Base-by-base conservation (phyloP, 2,113 vertebrate genomes). In the Datnioides undecimradiatus region DNA sequence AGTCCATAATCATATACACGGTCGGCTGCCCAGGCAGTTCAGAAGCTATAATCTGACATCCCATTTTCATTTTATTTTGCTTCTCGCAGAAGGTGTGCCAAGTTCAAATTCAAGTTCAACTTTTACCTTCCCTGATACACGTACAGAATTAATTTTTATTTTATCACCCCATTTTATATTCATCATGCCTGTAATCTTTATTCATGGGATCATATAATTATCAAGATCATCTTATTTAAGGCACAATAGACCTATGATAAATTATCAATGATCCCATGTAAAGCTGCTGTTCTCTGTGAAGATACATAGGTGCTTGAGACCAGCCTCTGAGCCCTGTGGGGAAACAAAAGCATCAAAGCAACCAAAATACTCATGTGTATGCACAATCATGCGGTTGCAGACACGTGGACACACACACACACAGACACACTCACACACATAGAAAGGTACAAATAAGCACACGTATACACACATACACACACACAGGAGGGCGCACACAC, bases 311-410 rank as follows among this genome's bases (percentile, higher is more conserved):
- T 51, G 65, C 55, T 73, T 59, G 75, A 90, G 85, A 83, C 25
- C 70, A 81, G 85, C 69, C 54, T 86, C 46, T 8, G 63, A 67
- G 64, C 71, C 71, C 65, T 57, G 76, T 76, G 63, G 65, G 80
- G 54, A 82, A 72, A 92, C 69, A 89, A 88, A 90, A 64, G 77
- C 83, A 87, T 86, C 77, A 90, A 88, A 88, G 83, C 76, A 80
- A 80, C 76, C 75, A 87, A 91, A 89, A 86, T 40, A 71, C 79
- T 72, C 85, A 77, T 80, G 88, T 84, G 77, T 82, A 90, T 89
- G 86, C 88, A 89, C 70, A 81, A 79, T 86, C 83, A 91, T 71
- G 73, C 66, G 52, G 54, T 69, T 51, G 41, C 45, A 67, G 38
- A 81, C 10, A 82, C 21, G 29, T 31, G 79, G 34, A 76, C 46